Base-by-base conservation (phyloP, 53 echinoderm and acorn worm genomes). In the Paracentrotus lividus region DNA sequence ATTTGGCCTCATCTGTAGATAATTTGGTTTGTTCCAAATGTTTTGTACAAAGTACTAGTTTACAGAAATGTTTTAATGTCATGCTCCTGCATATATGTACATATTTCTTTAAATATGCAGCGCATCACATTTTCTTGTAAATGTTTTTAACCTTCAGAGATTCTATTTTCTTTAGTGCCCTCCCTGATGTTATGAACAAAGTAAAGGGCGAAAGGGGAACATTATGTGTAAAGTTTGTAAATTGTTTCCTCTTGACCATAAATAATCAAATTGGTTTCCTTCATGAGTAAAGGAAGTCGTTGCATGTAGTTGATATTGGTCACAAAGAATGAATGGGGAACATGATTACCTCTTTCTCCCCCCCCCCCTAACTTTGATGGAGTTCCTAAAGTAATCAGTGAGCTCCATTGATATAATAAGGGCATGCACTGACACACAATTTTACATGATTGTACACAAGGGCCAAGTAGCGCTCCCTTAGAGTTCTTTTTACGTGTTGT, bases 71-170 rank as follows among this genome's bases (percentile, higher is more conserved):
- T 81, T 81, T 81, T 81, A 81, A 76, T 36, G 42, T 76, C 5
- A 81, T 81, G 49, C 81, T 49, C 47, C 27, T 26, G 81, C 45
- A 49, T 81, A 45, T 24, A 34, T 81, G 81, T 81, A 81, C 81
- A 81, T 81, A 81, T 2, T 24, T 26, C 26, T 45, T 47, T 26
- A 45, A 47, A 72, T 81, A 81, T 81, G 81, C 45, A 47, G 81
- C 45, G 49, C 44, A 24, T 45, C 33, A 18, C 6, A 45, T 45
- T 77, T 45, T 44, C 77, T 77, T 81, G 44, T 81, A 81, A 43
- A 43, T 47, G 26, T 81, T 81, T 81, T 81, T 81, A n/a, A 81
- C 47, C 81, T 81, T 81, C 81, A 81, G 81, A 81, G 81, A 45
- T 81, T 81, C 5, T 81, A 81, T 81, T 81, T 81, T 81, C 81